A percentile compares a stretch with the other conserved stretches of the same genome.
Evolutionary conservation across 2,888 invertebrate species (phyloP).

Genomic region (Candidula unifasciata): DNA sequence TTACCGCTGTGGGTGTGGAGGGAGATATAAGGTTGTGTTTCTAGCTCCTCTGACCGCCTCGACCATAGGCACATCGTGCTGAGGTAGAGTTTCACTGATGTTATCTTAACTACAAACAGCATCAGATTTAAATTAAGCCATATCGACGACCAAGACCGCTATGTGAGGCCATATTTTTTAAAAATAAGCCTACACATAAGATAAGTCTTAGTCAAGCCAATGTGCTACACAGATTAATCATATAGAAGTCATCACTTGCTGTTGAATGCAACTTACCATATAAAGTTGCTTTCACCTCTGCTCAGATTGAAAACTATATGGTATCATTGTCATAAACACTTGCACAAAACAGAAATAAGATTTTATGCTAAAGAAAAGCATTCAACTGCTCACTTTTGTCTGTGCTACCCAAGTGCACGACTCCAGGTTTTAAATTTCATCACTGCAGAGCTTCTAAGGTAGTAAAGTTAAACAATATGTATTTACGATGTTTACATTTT

Average conservation of each 20-base stretch:
- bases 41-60: too few relatives aligned
- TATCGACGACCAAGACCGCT: constrained; percentile 3
- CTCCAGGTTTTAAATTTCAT: background rate
- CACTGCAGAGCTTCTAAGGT: too few relatives aligned
- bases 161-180: background rate
- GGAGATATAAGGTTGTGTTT: too few relatives aligned
- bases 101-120: constrained; percentile 1
- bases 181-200: background rate
- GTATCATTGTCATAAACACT: background rate
- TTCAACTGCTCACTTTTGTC: background rate
- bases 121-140: constrained; percentile 36
- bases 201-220: background rate
- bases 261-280: background rate
- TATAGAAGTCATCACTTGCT: background rate
- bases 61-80: too few relatives aligned
- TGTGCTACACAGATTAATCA: background rate
- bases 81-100: too few relatives aligned
- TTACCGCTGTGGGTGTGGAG: too few relatives aligned
- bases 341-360: background rate
- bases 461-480: too few relatives aligned
- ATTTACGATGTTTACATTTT: too few relatives aligned
- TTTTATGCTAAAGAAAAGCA: background rate
- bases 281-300: background rate
- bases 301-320: constrained; percentile 7
- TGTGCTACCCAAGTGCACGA: constrained; percentile 13